A percentile compares a stretch with the other conserved stretches of the same genome.
Conservation (phyloP, 2,797 vertebrate genomes). For the Somateria mollissima region DNA sequence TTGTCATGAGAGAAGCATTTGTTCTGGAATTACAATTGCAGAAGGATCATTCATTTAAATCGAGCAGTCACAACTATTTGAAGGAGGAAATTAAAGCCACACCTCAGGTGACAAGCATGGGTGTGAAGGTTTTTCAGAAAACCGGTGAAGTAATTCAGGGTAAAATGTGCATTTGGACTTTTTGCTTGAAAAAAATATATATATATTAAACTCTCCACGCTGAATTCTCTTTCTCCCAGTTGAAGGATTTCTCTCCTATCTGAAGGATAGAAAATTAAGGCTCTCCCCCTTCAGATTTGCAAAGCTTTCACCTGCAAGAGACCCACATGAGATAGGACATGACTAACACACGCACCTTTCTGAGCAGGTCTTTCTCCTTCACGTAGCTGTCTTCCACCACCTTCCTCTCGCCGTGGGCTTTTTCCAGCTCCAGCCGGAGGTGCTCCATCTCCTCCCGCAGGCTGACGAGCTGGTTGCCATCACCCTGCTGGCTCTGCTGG, state of each 20-base stretch:
- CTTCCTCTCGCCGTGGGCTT: constrained; percentile 77
- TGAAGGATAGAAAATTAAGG: background rate
- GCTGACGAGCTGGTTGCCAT: constrained; percentile 72
- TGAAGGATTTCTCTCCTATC: background rate
- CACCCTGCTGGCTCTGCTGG: constrained; percentile 66
- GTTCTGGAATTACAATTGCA: background rate
- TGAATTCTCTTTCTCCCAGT: background rate
- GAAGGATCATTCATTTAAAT: background rate
- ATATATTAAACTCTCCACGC: background rate
- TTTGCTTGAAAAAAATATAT: background rate
- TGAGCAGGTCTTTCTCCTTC: constrained; percentile 83
- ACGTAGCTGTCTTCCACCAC: constrained; percentile 82
- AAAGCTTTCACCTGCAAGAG: background rate
- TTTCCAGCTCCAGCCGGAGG: constrained; percentile 83
- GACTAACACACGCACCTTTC: constrained; percentile 76
- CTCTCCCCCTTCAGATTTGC: background rate
- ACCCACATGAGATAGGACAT: accelerated
- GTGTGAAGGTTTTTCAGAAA: background rate
- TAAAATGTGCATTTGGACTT: background rate
- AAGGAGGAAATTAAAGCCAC: background rate
- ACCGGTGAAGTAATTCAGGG: background rate
- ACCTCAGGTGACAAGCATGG: accelerated
- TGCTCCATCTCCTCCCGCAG: constrained; percentile 86
- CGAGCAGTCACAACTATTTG: background rate
- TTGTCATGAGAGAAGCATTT: background rate